phyloP scores from a whole-genome alignment of 2,113 vertebrate genomes.

The Pterocles orientalis region DNA sequence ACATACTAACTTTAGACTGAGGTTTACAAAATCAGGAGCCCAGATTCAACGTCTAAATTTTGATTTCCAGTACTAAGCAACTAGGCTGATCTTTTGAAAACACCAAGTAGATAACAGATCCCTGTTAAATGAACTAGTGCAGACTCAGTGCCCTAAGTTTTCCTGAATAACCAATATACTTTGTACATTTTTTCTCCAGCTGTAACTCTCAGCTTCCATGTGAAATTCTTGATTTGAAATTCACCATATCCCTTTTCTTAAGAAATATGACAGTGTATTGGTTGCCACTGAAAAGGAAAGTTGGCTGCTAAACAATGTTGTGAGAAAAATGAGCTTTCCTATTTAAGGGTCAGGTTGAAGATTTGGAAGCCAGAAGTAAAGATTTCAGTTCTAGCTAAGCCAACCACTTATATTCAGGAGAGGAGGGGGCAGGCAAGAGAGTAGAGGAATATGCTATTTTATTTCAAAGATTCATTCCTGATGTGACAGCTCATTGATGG shows the following conservation, averaged over 20 bases:
- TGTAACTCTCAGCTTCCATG: neutral
- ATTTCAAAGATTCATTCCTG: neutral
- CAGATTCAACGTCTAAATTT: neutral
- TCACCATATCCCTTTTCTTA: neutral
- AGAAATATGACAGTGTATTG: neutral
- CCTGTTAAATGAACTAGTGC: neutral
- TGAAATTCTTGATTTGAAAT: neutral
- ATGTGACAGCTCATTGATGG: neutral
- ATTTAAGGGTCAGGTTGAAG: neutral
- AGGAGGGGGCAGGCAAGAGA: no score
- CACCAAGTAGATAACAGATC: neutral
- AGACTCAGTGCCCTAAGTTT: neutral
- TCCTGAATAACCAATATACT: neutral
- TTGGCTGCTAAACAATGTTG: neutral
- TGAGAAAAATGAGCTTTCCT: neutral
- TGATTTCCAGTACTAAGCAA: neutral
- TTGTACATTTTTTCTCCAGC: neutral
- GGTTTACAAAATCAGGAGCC: neutral
- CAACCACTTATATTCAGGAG: neutral
- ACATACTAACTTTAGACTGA: neutral
- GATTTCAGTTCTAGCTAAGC: neutral
- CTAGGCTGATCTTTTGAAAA: neutral
- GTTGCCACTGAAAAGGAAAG: neutral
- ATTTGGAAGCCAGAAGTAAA: neutral
- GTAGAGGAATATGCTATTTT: neutral